Base-by-base conservation (phyloP, 1,140 invertebrate genomes). In the Heliconius hermathena region DNA sequence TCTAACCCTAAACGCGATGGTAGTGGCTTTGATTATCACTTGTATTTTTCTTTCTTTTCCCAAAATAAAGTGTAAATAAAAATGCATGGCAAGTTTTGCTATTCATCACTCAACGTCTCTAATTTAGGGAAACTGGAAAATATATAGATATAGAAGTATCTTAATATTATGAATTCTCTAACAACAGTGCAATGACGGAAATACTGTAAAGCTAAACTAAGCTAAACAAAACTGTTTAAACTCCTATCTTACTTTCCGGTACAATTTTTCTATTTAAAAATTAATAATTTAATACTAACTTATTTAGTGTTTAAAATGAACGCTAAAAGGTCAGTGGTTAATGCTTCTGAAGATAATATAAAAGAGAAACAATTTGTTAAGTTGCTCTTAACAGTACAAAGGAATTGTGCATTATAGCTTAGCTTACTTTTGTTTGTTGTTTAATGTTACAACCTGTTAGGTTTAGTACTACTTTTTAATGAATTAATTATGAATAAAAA, bases 391-490 rank as follows among this genome's bases (percentile, higher is more conserved):
- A 16, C 22, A 26, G 60, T 16, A 29, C 60, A 66, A 66, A 66
- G 60, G 60, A 66, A 29, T 26, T 66, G 22, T 66, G 60, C 60
- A 66, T 66, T 66, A 66, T 66, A 66, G 29, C 60, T 66, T 29
- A 29, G 26, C 60, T 66, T 66, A 66, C 22, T 66, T 29, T 60
- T 26, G 22, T 13, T 57, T n/a, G 11, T 66, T 66, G 29, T 66
- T 66, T 29, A 29, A 66, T 66, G 60, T 66, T 66, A 66, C 26
- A 66, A 66, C 22, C 22, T 66, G n/a, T 66, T 26, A 29, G 2
- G 22, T 66, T 16, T 29, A 22, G 20, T 2, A 8, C 1, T 60
- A 60, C n/a, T 57, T 9, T 57, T n/a, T 22, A 57, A 57, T 57
- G 20, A 57, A 57, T 57, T n/a, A 57, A 22, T 57, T 57, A 57